Evolutionary conservation across 2,797 vertebrate genomes (phyloP).

Genomic region (Argentina silus): DNA sequence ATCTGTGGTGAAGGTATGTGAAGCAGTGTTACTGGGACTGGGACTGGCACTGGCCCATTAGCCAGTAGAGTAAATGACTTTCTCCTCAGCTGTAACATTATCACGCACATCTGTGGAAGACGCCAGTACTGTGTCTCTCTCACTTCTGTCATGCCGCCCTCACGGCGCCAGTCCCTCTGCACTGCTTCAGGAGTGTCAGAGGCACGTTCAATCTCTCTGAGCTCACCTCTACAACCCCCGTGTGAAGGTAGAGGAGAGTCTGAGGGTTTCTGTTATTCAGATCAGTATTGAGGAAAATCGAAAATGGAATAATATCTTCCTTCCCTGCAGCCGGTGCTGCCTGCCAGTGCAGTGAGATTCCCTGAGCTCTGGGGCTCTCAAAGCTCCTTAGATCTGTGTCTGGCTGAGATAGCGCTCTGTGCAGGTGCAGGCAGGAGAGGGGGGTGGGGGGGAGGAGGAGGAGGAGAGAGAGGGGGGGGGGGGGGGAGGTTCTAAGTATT

Average conservation of each 20-base stretch:
- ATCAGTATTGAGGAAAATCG: background rate
- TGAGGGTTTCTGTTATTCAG: background rate
- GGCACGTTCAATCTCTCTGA: background rate
- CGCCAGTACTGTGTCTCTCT: background rate
- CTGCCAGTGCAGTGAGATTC: background rate
- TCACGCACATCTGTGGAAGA: background rate
- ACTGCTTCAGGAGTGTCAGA: background rate
- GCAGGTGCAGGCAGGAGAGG: background rate
- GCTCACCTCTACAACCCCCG: background rate
- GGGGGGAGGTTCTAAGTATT: slow-evolving; percentile 52
- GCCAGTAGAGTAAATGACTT: slow-evolving; percentile 4
- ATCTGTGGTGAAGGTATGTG: slow-evolving; percentile 1
- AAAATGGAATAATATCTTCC: background rate
- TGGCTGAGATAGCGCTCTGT: background rate
- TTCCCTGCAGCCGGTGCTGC: background rate
- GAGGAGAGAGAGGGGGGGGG: background rate
- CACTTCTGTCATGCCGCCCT: background rate
- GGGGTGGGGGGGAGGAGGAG: background rate
- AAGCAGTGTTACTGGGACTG: background rate
- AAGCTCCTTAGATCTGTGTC: background rate
- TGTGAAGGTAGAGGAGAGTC: background rate
- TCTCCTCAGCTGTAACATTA: background rate
- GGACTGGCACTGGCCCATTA: slow-evolving; percentile 5
- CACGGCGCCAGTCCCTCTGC: background rate
- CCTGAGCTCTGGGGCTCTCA: background rate